A percentile compares a stretch with the other conserved stretches of the same genome.
Conservation (phyloP, 2,113 vertebrate genomes). For the Tachysurus vachellii region DNA sequence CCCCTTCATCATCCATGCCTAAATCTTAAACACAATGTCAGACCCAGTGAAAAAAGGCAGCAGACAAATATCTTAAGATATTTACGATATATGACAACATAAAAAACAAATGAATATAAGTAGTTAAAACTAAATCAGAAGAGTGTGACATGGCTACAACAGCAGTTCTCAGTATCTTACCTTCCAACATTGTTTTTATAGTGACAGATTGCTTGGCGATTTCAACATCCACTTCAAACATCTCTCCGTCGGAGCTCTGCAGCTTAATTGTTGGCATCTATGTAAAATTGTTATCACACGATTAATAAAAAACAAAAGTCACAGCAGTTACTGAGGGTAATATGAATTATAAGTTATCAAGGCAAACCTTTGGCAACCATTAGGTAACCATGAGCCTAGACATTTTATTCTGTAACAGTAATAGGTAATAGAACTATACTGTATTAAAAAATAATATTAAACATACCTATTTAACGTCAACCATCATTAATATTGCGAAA, state of each 20-base stretch:
- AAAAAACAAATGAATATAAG: neutral
- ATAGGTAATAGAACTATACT: neutral
- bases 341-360: neutral
- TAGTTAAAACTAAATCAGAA: neutral
- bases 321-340: neutral
- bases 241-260: slow-evolving; percentile 98
- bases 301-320: neutral
- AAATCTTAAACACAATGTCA: slow-evolving; percentile 77
- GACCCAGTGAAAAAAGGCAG: too few relatives aligned
- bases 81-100: neutral
- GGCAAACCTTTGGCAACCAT: neutral
- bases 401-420: neutral
- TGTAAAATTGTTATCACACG: neutral
- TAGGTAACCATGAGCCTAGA: neutral
- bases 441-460: neutral
- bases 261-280: slow-evolving; percentile 98
- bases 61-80: neutral
- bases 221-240: slow-evolving; percentile 99
- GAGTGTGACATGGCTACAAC: too few relatives aligned
- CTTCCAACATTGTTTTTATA: slow-evolving; percentile 99
- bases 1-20: slow-evolving; percentile 99
- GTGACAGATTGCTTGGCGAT: slow-evolving; percentile 99
- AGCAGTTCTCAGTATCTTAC: slow-evolving; percentile 63
- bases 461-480: neutral
- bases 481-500: neutral